Evolutionary conservation across 2,113 vertebrate species (phyloP).

Genomic region (Syngnathus scovelli): DNA sequence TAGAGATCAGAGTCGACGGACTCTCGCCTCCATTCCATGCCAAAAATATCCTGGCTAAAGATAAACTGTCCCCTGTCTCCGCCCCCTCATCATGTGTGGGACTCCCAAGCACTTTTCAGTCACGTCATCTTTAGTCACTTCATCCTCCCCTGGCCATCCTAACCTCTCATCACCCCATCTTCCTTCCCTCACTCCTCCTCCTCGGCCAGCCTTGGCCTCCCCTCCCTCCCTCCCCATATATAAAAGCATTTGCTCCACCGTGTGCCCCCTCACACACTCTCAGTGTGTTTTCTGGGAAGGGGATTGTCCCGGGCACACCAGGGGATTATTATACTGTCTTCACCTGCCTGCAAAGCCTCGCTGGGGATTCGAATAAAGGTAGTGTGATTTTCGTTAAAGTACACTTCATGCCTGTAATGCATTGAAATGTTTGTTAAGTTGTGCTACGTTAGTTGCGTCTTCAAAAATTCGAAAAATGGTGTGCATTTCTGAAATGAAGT

Average conservation of each 20-base stretch:
- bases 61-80: slow-evolving; percentile 40
- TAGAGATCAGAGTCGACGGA: background rate
- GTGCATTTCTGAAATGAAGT: background rate
- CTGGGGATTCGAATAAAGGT: slow-evolving; percentile 54
- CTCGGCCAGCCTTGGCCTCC: slow-evolving; percentile 29
- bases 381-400: slow-evolving; percentile 26
- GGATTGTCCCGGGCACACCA: slow-evolving; percentile 40
- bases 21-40: slow-evolving; percentile 27
- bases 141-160: slow-evolving; percentile 36
- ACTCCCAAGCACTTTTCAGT: slow-evolving; percentile 40
- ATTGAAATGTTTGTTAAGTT: background rate
- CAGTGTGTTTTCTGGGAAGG: slow-evolving; percentile 51
- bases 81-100: slow-evolving; percentile 10
- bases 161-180: slow-evolving; percentile 31
- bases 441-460: background rate
- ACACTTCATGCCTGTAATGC: background rate
- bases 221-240: slow-evolving; percentile 62
- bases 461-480: background rate
- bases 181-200: slow-evolving; percentile 49
- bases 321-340: slow-evolving; percentile 42
- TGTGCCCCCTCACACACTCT: slow-evolving; percentile 49
- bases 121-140: slow-evolving; percentile 15
- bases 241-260: slow-evolving; percentile 52
- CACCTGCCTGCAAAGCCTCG: slow-evolving; percentile 34
- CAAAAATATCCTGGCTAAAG: slow-evolving; percentile 63